These are phyloP conservation scores for Oreocharis arfaki DNA, from an alignment of 2,113 vertebrate species.

Conservation along the genomic window DNA sequence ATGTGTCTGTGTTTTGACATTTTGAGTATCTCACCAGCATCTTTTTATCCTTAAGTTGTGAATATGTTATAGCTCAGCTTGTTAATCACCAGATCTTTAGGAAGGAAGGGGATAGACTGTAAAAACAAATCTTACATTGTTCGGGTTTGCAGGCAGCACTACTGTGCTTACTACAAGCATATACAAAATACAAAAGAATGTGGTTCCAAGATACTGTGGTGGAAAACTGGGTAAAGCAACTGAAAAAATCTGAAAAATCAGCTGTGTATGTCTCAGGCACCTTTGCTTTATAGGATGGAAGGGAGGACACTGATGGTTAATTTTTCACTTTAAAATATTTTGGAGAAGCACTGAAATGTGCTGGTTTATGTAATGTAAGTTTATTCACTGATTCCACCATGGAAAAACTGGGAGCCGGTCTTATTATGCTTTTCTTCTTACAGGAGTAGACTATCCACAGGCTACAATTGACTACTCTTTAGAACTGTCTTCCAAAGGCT, in stretches of 20 bases:
- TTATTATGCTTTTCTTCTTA: background rate
- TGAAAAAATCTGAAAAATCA: background rate
- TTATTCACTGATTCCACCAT: background rate
- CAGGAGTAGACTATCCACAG: background rate
- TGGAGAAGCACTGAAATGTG: background rate
- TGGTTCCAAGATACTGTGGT: background rate
- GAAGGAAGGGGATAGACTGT: constrained; percentile 32
- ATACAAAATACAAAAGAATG: background rate
- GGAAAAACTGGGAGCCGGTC: background rate
- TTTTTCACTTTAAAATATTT: background rate
- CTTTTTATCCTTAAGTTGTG: background rate
- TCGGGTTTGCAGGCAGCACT: background rate
- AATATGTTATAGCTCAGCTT: background rate
- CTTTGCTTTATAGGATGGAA: background rate
- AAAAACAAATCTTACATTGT: constrained; percentile 23
- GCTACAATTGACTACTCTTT: fast-evolving
- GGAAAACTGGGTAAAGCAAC: background rate
- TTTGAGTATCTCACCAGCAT: constrained; percentile 23
- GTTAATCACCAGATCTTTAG: constrained; percentile 8
- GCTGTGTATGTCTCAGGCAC: background rate
- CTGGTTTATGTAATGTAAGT: background rate
- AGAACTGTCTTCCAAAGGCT: background rate
- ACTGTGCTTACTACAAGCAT: background rate
- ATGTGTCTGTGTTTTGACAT: constrained; percentile 23
- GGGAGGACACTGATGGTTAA: background rate